These are phyloP conservation scores for Pectinophora gossypiella DNA, from an alignment of 1,140 invertebrate species.

Conservation along the genomic window DNA sequence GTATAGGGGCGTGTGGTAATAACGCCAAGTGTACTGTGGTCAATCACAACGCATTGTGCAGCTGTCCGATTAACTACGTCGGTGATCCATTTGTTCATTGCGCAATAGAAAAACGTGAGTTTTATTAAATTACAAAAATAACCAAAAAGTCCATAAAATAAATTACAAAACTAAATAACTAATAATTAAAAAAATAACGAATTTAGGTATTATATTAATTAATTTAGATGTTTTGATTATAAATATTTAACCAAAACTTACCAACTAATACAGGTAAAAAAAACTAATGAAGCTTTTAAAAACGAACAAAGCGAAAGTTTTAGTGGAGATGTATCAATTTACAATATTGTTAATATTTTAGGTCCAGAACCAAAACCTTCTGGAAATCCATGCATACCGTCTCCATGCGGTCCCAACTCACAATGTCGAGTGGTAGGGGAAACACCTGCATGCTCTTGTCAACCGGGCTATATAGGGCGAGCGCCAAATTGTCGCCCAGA, in stretches of 20 bases:
- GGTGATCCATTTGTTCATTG: slow-evolving; percentile 86
- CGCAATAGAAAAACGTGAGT: slow-evolving; percentile 77
- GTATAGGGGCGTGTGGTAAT: slow-evolving; percentile 82
- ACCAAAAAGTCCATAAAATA: too few species aligned
- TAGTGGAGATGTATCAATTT: too few species aligned
- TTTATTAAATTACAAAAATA: background rate
- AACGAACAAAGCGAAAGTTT: too few species aligned
- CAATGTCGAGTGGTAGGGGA: slow-evolving; percentile 82
- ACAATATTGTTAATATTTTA: slow-evolving; percentile 46
- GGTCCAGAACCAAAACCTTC: slow-evolving; percentile 52
- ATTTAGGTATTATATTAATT: too few species aligned
- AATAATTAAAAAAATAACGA: too few species aligned
- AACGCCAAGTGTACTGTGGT: slow-evolving; percentile 84
- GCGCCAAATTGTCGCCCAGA: slow-evolving; percentile 87
- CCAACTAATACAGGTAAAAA: too few species aligned
- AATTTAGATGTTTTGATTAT: too few species aligned
- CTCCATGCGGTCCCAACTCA: slow-evolving; percentile 89
- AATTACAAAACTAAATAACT: too few species aligned
- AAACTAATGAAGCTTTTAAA: too few species aligned
- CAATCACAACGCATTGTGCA: slow-evolving; percentile 87
- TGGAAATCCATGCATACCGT: slow-evolving; percentile 82
- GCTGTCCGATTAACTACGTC: slow-evolving; percentile 79
- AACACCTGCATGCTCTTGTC: slow-evolving; percentile 85
- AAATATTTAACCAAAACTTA: too few species aligned
- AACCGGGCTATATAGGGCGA: slow-evolving; percentile 82